These are phyloP conservation scores for Drosophila sturtevanti DNA, from an alignment of 1,140 invertebrate genomes.

Conservation along the genomic window DNA sequence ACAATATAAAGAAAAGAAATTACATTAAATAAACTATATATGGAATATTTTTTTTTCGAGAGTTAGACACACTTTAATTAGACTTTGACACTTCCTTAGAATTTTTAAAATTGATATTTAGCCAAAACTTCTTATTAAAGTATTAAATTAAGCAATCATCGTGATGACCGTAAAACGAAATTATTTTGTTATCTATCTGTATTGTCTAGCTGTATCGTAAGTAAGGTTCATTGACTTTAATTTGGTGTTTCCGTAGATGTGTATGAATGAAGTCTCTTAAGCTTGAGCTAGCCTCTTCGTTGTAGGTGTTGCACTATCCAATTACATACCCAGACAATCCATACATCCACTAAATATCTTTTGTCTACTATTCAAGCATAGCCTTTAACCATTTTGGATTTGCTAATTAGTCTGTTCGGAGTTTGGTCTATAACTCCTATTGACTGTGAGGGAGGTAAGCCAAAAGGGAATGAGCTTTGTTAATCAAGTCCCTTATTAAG, in stretches of 20 bases:
- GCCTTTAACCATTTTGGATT: not conserved
- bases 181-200: not conserved
- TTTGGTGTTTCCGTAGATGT: slow-evolving; percentile 9
- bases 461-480: slow-evolving; percentile 10
- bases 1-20: too few species aligned
- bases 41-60: too few species aligned
- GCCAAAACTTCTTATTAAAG: too few species aligned
- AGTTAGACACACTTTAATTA: too few species aligned
- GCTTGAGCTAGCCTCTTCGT: not conserved
- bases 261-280: not conserved
- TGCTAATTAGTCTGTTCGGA: slow-evolving; percentile 32
- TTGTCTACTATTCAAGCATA: not conserved
- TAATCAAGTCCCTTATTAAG: slow-evolving; percentile 28
- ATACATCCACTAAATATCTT: not conserved
- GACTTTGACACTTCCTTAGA: too few species aligned
- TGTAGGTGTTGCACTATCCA: slow-evolving; percentile 20
- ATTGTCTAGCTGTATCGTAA: not conserved
- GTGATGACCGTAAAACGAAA: too few species aligned
- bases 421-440: not conserved
- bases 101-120: too few species aligned
- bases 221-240: slow-evolving; percentile 5
- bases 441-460: not conserved
- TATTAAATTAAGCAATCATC: too few species aligned
- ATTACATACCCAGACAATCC: not conserved
- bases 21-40: too few species aligned